These are phyloP conservation scores for Gobio gobio DNA, from an alignment of 2,113 vertebrate species.

Conservation along the genomic window DNA sequence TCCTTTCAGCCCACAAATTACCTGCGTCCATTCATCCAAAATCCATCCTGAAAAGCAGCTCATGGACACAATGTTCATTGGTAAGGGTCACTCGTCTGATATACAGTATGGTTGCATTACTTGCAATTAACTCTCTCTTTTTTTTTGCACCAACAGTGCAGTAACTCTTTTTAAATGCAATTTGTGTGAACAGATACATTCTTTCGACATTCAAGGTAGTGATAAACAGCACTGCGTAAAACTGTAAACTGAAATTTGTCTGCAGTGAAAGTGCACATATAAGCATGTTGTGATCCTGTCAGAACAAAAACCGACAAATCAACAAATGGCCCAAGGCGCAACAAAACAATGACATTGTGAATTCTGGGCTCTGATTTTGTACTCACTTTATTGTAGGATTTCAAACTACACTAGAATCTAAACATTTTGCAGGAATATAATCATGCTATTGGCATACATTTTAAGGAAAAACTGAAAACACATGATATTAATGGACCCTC, in stretches of 20 bases:
- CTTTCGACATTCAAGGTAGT: neutral
- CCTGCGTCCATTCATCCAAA: conserved; percentile 29
- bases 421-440: neutral
- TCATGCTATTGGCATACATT: neutral
- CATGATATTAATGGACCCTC: neutral
- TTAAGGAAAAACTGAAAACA: neutral
- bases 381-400: neutral
- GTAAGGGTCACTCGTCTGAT: conserved; percentile 54
- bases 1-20: neutral
- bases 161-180: too few species aligned
- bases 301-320: neutral
- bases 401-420: neutral
- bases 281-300: conserved; percentile 5
- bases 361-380: neutral
- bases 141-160: neutral
- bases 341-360: neutral
- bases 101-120: neutral
- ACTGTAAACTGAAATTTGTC: neutral
- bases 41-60: conserved; percentile 47
- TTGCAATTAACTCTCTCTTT: neutral
- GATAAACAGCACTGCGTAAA: neutral
- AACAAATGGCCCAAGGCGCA: neutral
- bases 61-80: conserved; percentile 63
- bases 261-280: neutral
- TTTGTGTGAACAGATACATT: neutral